phyloP scores from a whole-genome alignment of 2,888 invertebrate species.

The Bombyx huttoni region DNA sequence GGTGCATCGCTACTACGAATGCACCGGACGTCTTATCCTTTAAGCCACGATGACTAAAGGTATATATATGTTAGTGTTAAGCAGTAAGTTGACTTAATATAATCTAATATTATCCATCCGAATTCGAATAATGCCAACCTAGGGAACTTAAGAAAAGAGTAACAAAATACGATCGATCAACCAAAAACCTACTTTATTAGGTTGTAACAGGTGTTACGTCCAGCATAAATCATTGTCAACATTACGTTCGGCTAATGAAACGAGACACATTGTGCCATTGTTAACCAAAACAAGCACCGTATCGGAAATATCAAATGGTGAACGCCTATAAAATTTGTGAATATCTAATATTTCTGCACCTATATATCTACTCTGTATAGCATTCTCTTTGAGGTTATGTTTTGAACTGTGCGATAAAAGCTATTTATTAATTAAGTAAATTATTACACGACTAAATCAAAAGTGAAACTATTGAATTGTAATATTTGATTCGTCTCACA shows the following conservation, averaged over 20 bases:
- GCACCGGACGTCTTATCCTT: too few species aligned
- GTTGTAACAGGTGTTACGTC: background rate
- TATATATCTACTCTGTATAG: too few species aligned
- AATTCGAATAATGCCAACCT: background rate
- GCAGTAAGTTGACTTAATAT: background rate
- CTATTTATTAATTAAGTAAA: too few species aligned
- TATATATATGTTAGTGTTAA: too few species aligned
- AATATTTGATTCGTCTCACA: too few species aligned
- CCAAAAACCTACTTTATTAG: background rate
- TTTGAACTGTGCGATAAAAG: too few species aligned
- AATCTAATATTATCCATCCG: background rate
- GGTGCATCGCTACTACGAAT: too few species aligned
- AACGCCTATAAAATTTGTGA: background rate
- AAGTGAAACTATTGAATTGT: too few species aligned
- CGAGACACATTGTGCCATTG: background rate
- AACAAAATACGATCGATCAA: background rate
- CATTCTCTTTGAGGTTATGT: too few species aligned
- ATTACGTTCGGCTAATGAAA: background rate
- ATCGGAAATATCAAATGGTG: background rate
- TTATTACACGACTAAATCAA: too few species aligned
- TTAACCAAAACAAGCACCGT: background rate
- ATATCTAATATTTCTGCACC: background rate
- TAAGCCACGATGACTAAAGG: too few species aligned
- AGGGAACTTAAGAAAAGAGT: background rate
- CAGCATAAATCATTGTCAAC: background rate